phyloP scores from a whole-genome alignment of 2,888 invertebrate species.

The Cryptocephalus primarius region DNA sequence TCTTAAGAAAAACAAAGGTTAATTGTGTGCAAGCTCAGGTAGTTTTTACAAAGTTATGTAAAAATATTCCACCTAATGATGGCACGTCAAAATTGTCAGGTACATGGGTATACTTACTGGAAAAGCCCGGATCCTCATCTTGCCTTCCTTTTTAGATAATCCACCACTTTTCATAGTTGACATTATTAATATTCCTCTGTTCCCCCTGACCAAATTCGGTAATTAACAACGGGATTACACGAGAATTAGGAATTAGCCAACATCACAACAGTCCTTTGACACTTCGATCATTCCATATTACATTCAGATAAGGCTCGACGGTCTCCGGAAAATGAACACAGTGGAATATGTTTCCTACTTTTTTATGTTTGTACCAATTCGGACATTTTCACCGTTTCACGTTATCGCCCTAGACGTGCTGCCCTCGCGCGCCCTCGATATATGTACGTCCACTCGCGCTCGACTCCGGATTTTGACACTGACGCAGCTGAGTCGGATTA shows the following conservation, averaged over 20 bases:
- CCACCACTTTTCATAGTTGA: slow-evolving; percentile 61
- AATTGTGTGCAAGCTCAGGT: too few species aligned
- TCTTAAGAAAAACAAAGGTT: too few species aligned
- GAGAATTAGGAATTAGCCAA: slow-evolving; percentile 8
- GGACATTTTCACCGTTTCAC: slow-evolving; percentile 14
- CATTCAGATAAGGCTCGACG: not conserved
- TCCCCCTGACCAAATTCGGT: slow-evolving; percentile 24
- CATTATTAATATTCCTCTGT: slow-evolving; percentile 23
- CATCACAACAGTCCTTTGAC: slow-evolving; percentile 3
- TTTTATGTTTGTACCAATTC: slow-evolving; percentile 17
- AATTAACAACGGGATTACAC: slow-evolving; percentile 16
- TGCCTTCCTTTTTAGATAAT: slow-evolving; percentile 83
- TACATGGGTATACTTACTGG: slow-evolving; percentile 61
- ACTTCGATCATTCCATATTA: not conserved
- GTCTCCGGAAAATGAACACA: too few species aligned
- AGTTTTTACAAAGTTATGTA: too few species aligned
- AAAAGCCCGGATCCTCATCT: slow-evolving; percentile 97
- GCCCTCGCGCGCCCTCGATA: not conserved
- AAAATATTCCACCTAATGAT: too few species aligned
- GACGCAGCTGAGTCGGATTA: too few species aligned
- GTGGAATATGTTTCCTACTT: slow-evolving; percentile 8
- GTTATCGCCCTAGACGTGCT: slow-evolving; percentile 4
- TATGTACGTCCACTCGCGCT: not conserved
- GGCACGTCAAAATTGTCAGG: too few species aligned
- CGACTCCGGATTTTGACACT: too few species aligned